Evolutionary conservation across 1,140 invertebrate species (phyloP), one percentile per base, ranked within the genome.

Genomic region (Megalonaias nervosa): DNA sequence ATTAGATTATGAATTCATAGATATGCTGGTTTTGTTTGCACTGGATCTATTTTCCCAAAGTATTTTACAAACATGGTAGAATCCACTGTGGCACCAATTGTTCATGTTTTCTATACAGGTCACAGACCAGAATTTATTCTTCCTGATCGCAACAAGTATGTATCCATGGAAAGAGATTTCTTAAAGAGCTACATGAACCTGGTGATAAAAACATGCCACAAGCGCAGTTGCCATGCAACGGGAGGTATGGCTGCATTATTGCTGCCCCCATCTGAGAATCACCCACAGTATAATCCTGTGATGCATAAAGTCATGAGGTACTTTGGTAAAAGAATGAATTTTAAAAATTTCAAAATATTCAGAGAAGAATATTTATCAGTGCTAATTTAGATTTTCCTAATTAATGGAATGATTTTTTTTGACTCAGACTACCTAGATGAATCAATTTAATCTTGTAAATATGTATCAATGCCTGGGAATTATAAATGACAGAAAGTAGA

Each of bases 211-310:
- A 93, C 92, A 23, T 94, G 94, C 84, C 94, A 95, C 83, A 90
- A 86, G 56, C 90, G 93, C 64, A 92, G 92, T 14, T 93, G 94
- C 11, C 92, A 92, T 64, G 94, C 94, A 12, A 95, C 94, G 11
- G 94, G 94, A 3, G 94, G 94, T 55, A 95, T 95, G 94, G 93
- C 93, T 1, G 94, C 94, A 11, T 87, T 90, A 62, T 91, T 93
- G 75, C 87, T 94, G 12, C 91, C 74, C 21, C 38, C 38, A 48
- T 48, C 3, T 6, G 38, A 48, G 38, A 48, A 48, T 48, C 38
- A 48, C 9, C 38, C 38, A 48, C 38, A 48, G 6, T 48, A 48
- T 48, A 5, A 48, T 11, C 38, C 38, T 48, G 38, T 48, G 4
- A 48, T 48, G 38, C 38, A 48, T 4, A 48, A 48, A 48, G 38